These are phyloP conservation scores for Ctenicera cuprea DNA, from an alignment of 2,888 invertebrate species.

Conservation along the genomic window DNA sequence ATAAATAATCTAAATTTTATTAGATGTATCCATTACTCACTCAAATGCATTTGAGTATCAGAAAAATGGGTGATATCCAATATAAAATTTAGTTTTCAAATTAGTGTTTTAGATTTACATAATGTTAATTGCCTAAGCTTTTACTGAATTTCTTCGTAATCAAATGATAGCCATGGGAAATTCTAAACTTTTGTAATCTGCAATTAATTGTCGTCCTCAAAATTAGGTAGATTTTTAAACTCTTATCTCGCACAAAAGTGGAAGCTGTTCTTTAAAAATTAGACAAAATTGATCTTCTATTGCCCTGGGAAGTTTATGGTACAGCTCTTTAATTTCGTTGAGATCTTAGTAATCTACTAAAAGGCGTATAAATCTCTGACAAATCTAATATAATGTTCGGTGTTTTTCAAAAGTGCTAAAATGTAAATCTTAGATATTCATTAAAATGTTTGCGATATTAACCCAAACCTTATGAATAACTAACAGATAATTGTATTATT, in stretches of 20 bases:
- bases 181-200: slow-evolving; percentile 17
- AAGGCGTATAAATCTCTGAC: slow-evolving; percentile 32
- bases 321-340: slow-evolving; percentile 34
- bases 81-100: slow-evolving; percentile 1
- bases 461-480: not conserved
- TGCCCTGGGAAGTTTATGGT: slow-evolving; percentile 20
- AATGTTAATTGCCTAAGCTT: slow-evolving; percentile 13
- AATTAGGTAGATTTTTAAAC: slow-evolving; percentile 11
- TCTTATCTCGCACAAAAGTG: slow-evolving; percentile 14
- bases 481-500: not conserved
- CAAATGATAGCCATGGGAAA: slow-evolving; percentile 29
- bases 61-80: not conserved
- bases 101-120: slow-evolving; percentile 20
- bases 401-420: slow-evolving; percentile 11
- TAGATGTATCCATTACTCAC: no score
- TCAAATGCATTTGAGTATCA: not conserved
- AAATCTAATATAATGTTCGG: slow-evolving; percentile 5
- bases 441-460: slow-evolving; percentile 2
- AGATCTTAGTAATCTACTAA: slow-evolving; percentile 35
- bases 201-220: slow-evolving; percentile 6
- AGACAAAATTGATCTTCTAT: slow-evolving; percentile 28
- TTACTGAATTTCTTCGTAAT: slow-evolving; percentile 3
- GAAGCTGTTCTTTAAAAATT: slow-evolving; percentile 16
- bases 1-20: no score
- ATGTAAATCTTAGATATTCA: slow-evolving; percentile 10